Conservation (phyloP, 1,140 invertebrate genomes). For the Chelonus insularis region DNA sequence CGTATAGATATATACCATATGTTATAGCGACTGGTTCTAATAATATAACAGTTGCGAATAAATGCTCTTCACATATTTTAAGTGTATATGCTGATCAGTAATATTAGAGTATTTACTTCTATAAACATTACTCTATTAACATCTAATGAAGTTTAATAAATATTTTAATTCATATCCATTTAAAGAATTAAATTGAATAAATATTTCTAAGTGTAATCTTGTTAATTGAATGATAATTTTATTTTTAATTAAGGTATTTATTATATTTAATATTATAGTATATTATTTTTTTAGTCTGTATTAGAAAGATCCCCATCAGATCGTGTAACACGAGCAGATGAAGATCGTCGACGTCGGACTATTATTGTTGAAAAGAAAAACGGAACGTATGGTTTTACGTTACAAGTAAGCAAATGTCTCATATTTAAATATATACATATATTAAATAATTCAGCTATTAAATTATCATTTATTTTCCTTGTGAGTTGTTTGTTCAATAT, state of each 20-base stretch:
- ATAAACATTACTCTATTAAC: too few relatives aligned
- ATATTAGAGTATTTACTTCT: neutral
- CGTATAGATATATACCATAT: neutral
- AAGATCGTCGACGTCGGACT: conserved; percentile 80
- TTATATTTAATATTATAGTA: neutral
- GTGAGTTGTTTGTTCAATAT: too few relatives aligned
- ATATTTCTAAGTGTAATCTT: too few relatives aligned
- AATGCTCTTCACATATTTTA: neutral
- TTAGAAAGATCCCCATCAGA: conserved; percentile 83
- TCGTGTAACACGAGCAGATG: conserved; percentile 76
- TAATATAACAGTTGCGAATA: conserved; percentile 10
- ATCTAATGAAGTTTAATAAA: too few relatives aligned
- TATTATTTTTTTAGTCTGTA: conserved; percentile 59
- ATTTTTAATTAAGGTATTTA: neutral
- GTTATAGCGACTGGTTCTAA: conserved; percentile 2
- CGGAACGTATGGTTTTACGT: conserved; percentile 90
- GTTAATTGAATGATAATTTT: too few relatives aligned
- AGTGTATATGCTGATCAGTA: neutral
- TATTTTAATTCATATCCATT: too few relatives aligned
- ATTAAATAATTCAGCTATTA: too few relatives aligned
- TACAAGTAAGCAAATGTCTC: conserved; percentile 64
- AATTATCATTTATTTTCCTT: too few relatives aligned
- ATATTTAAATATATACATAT: too few relatives aligned
- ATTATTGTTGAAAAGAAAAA: conserved; percentile 91
- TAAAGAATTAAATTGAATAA: too few relatives aligned